Base-by-base conservation (phyloP, 2,113 vertebrate species). In the Poecile atricapillus region DNA sequence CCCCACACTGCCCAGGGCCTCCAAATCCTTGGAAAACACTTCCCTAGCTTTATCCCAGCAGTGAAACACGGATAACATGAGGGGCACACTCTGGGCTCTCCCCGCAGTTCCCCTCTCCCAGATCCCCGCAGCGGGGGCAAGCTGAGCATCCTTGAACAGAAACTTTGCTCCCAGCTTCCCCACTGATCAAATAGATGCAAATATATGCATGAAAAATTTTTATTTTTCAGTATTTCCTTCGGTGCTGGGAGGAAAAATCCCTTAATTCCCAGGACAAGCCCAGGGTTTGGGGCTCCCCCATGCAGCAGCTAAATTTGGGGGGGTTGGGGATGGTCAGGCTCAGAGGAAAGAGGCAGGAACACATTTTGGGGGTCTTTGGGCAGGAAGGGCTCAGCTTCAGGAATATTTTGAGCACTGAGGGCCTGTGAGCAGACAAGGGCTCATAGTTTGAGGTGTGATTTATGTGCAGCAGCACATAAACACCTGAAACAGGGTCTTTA, bases 51-150 rank as follows among this genome's bases (percentile, higher is more conserved):
- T 27, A 10, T 13, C 46, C 7, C 6, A 31, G 28, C 0, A 1
- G 30, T 28, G 30, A 35, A 50, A 7, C 31, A 20, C 0, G 1
- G 2, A 2, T 2, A 18, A 12, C 14, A 2, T 0, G 1, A 35
- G 33, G 56, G 19, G 59, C 30, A 6, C 1, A 8, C 15, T 10
- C 81, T 31, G 70, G 59, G 69, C 43, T 52, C 27, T 68, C 47
- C 55, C 73, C 11, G 69, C 62, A 0, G 27, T 1, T 87, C 37
- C 31, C 41, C 14, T 1, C 80, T 69, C 30, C 44, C 63, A 4
- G 2, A n/a, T 24, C 3, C 41, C 59, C 53, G 5, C 7, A 5
- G 3, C 41, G 12, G 2, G 55, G 23, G 1, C 1, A 13, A 41
- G 28, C 3, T 59, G 56, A 79, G 44, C 79, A 23, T 35, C 75